A percentile compares a stretch with the other conserved stretches of the same genome.
Evolutionary conservation across 2,113 vertebrate genomes (phyloP).

Genomic region (Xiphorhynchus elegans): DNA sequence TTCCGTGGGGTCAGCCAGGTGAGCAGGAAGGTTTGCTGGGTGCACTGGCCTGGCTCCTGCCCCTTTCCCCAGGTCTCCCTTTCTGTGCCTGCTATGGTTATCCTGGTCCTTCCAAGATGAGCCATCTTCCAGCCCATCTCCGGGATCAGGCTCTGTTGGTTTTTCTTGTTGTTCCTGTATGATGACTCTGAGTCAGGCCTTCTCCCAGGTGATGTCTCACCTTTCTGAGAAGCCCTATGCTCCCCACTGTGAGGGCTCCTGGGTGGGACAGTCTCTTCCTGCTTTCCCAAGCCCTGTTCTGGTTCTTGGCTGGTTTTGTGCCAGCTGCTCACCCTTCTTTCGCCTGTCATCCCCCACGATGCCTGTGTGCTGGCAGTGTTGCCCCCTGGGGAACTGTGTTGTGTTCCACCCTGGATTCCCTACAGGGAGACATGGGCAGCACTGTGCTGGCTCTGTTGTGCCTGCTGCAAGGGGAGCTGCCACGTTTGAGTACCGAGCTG

Average conservation of each 20-base stretch:
- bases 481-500: fast-evolving
- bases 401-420: not conserved
- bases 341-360: fast-evolving
- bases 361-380: not conserved
- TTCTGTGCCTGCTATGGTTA: not conserved
- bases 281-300: not conserved
- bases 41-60: not conserved
- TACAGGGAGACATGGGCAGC: fast-evolving
- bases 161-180: constrained; percentile 38
- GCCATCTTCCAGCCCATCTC: not conserved
- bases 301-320: not conserved
- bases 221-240: not conserved
- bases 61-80: not conserved
- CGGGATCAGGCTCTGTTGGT: constrained; percentile 9
- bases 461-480: fast-evolving
- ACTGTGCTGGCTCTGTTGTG: fast-evolving
- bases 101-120: fast-evolving
- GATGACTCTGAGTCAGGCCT: constrained; percentile 7
- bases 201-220: not conserved
- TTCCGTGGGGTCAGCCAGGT: constrained; percentile 93
- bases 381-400: not conserved
- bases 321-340: not conserved
- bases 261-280: fast-evolving
- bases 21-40: not conserved
- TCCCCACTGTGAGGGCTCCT: not conserved